Evolutionary conservation across 2,797 vertebrate species (phyloP).

Genomic region (Poecilia wingei): DNA sequence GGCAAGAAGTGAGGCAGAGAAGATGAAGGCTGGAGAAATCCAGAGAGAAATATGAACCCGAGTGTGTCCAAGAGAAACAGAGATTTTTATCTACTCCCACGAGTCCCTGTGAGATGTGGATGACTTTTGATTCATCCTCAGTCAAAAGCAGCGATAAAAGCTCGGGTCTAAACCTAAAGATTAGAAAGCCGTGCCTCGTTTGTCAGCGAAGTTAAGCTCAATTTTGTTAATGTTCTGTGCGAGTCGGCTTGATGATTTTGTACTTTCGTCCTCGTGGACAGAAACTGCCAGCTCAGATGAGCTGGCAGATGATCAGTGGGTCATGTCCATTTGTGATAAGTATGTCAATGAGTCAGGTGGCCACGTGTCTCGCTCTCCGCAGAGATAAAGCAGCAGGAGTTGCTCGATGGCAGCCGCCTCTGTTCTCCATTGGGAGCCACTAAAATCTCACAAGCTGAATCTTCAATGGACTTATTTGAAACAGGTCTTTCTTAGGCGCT

Average conservation of each 20-base stretch:
- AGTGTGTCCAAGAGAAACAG: slow-evolving; percentile 51
- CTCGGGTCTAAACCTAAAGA: slow-evolving; percentile 2
- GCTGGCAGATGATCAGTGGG: slow-evolving; percentile 13
- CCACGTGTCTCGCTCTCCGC: not conserved
- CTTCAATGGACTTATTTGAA: slow-evolving; percentile 33
- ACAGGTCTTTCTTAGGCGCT: slow-evolving; percentile 12
- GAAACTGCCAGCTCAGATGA: not conserved
- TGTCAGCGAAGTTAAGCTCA: slow-evolving; percentile 16
- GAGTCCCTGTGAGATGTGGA: slow-evolving; percentile 16
- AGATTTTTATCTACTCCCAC: slow-evolving; percentile 48
- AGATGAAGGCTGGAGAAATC: slow-evolving; percentile 19
- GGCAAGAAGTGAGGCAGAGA: slow-evolving; percentile 37
- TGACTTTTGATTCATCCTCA: slow-evolving; percentile 37
- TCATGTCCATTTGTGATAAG: slow-evolving; percentile 3
- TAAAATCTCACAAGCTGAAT: slow-evolving; percentile 29
- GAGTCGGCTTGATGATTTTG: slow-evolving; percentile 18
- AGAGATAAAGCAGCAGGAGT: slow-evolving; percentile 16
- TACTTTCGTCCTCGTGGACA: slow-evolving; percentile 22
- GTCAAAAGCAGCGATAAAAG: slow-evolving; percentile 19
- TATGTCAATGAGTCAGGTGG: slow-evolving; percentile 8
- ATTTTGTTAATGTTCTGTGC: slow-evolving; percentile 38
- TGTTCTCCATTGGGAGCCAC: slow-evolving; percentile 41
- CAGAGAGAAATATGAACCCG: slow-evolving; percentile 48
- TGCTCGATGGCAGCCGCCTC: slow-evolving; percentile 36
- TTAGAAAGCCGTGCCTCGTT: slow-evolving; percentile 5